Conservation (phyloP, 2,797 vertebrate genomes). For the Hydrolagus colliei region DNA sequence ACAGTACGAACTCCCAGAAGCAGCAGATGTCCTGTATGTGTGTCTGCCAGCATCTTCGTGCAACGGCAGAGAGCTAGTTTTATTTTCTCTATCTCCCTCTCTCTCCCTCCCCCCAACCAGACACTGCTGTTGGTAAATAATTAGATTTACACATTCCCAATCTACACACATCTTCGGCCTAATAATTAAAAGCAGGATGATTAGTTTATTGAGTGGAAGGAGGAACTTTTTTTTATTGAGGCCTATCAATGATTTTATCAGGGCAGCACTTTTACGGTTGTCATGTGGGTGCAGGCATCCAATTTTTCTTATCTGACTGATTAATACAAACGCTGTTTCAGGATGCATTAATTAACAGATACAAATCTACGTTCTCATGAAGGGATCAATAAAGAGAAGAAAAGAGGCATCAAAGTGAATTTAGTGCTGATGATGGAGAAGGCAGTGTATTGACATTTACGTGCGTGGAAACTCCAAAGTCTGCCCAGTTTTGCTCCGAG, state of each 20-base stretch:
- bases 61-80: conserved; percentile 49
- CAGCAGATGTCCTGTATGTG: conserved; percentile 66
- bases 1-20: conserved; percentile 40
- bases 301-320: conserved; percentile 99
- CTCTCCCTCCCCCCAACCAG: conserved; percentile 60
- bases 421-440: conserved; percentile 99
- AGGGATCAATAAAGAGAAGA: conserved; percentile 98
- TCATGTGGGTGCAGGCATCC: conserved; percentile 94
- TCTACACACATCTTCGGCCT: conserved; percentile 83
- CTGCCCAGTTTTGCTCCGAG: conserved; percentile 48
- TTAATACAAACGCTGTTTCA: conserved; percentile 99
- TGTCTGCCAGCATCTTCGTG: conserved; percentile 64
- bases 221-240: conserved; percentile 89
- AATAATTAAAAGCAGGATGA: conserved; percentile 98
- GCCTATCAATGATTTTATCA: conserved; percentile 95
- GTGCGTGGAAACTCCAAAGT: conserved; percentile 74
- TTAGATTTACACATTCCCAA: conserved; percentile 88
- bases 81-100: not conserved
- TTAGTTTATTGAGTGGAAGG: conserved; percentile 99
- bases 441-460: conserved; percentile 85
- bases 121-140: conserved; percentile 84
- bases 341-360: conserved; percentile 99
- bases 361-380: conserved; percentile 99
- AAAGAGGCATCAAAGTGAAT: conserved; percentile 99
- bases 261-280: conserved; percentile 83